Evolutionary conservation across 2,113 vertebrate species (phyloP), one percentile per base, ranked within the genome.

Genomic region (Corythaixoides concolor): DNA sequence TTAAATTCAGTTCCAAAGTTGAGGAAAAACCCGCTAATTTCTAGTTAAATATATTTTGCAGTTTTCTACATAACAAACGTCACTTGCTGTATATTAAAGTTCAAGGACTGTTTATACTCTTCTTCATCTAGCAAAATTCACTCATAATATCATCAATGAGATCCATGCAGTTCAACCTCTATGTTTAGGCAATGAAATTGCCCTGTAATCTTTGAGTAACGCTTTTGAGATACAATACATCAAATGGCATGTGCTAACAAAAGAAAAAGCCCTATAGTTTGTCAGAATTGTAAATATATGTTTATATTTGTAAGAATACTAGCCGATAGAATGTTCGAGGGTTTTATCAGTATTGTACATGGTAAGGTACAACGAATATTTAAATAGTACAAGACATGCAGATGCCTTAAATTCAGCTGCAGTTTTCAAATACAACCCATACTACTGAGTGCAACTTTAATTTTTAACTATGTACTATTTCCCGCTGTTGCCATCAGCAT

Each of bases 401-500:
- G n/a, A 77, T 63, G 50, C 55, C 95, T 96, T 93, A 95, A 84
- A 97, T 96, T 97, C 94, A 92, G 89, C 77, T 94, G 82, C 82
- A 90, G 75, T 96, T 96, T 95, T 95, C 94, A 94, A 97, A 97
- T 93, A 88, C 73, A 95, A 92, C 59, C 81, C 89, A 68, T 93
- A 96, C 90, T 95, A 96, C 64, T 89, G 91, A 94, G 89, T 58
- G 73, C 75, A 97, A 97, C 96, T 97, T 97, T 97, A 98, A 98
- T 98, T 98, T 98, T 97, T 96, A 98, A 97, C 97, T 96, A 96
- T 89, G 90, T 96, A 93, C 88, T 96, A 97, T 97, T 98, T 97
- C 94, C 95, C 84, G 23, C 96, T 94, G 92, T 97, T 97, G 67
- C 87, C 95, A 98, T 97, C 97, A 98, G 97, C 96, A 97, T 98